Evolutionary conservation across 2,113 vertebrate genomes (phyloP).

Genomic region (Litocranius walleri): DNA sequence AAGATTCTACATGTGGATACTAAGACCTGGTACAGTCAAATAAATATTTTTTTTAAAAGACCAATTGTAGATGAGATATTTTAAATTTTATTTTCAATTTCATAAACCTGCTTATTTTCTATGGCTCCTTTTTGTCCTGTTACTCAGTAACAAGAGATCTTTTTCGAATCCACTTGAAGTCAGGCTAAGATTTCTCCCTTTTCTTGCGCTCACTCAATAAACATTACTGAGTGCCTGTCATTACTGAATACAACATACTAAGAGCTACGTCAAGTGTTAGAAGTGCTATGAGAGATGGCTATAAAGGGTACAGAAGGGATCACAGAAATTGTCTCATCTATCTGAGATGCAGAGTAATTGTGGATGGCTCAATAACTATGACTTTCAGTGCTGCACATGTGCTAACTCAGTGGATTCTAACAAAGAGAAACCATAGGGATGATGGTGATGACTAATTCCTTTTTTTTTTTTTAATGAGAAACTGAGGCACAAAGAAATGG

Average conservation of each 20-base stretch:
- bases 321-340: too few relatives aligned
- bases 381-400: too few relatives aligned
- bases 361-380: neutral
- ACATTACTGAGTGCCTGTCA: neutral
- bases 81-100: neutral
- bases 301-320: neutral
- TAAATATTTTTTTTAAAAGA: neutral
- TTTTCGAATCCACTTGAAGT: neutral
- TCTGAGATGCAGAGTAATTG: neutral
- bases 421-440: neutral
- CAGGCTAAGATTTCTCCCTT: neutral
- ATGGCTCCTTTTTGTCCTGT: neutral
- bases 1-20: neutral
- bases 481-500: neutral
- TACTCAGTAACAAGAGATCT: neutral
- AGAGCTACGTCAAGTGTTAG: fast-evolving
- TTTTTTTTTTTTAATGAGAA: neutral
- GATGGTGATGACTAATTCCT: neutral
- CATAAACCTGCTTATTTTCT: neutral
- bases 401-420: neutral
- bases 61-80: neutral
- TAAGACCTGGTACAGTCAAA: neutral
- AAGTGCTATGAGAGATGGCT: neutral
- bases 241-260: neutral
- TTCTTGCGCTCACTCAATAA: neutral